Evolutionary conservation across 2,113 vertebrate species (phyloP).

Genomic region (Spilogale gracilis): DNA sequence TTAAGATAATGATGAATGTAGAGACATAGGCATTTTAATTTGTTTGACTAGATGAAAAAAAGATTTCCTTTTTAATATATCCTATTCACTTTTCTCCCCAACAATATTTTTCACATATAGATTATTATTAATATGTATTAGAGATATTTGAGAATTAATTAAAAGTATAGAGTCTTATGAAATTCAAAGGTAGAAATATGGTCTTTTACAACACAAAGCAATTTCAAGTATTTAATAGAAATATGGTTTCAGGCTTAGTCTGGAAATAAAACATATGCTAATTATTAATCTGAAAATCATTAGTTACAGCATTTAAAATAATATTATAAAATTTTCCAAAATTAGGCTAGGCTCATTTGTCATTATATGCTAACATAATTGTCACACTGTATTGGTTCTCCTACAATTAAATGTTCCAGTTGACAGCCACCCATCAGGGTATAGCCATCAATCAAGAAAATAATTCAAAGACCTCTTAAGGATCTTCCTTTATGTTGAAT

Average conservation of each 20-base stretch:
- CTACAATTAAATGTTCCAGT: background rate
- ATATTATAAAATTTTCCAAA: slow-evolving; percentile 24
- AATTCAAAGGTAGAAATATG: background rate
- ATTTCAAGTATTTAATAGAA: background rate
- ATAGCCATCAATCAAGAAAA: background rate
- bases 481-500: background rate
- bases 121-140: background rate
- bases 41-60: background rate
- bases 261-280: background rate
- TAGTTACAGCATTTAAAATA: slow-evolving; percentile 40
- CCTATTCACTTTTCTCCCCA: background rate
- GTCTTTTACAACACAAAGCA: background rate
- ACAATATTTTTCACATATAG: background rate
- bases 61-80: background rate
- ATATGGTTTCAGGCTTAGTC: background rate
- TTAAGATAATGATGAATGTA: background rate
- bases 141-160: background rate
- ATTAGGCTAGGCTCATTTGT: slow-evolving; percentile 14
- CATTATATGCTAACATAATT: background rate
- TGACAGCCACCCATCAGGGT: slow-evolving; percentile 4
- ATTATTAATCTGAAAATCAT: slow-evolving; percentile 34
- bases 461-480: background rate
- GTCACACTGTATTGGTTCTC: slow-evolving; percentile 18
- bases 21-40: background rate
- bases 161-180: background rate